Evolutionary conservation across 92 coral and sea anemone species (phyloP), one percentile per base, ranked within the genome.

Genomic region (Desmophyllum pertusum): DNA sequence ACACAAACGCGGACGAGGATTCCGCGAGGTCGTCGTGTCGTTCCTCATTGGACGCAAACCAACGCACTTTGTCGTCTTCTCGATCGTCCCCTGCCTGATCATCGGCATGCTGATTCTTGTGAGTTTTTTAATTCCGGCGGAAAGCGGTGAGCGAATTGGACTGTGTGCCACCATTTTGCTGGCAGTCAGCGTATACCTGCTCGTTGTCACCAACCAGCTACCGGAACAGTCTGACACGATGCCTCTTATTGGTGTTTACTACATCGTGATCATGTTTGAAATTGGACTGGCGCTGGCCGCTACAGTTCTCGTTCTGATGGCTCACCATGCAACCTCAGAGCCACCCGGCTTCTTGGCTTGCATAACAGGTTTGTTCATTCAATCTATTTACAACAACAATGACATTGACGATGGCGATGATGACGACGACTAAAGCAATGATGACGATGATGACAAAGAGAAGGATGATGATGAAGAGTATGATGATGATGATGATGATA

Each of bases 131-230:
- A 90, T 94, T 17, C 98, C 98, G 10, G 92, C 92, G 13, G 96
- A 94, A 73, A 93, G 98, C 33, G 98, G 96, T 14, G 98, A 94
- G 66, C 73, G 96, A 61, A 89, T 94, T 65, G 95, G 98, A 3
- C 86, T 90, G 35, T 82, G 93, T 35, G 85, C 88, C 33, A 92
- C 98, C 2, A 81, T 93, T 43, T 83, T 94, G 25, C 86, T 94
- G 3, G 78, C 98, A 2, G 84, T 92, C 87, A 93, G 93, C 29
- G 98, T 92, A 5, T 94, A 92, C 42, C 82, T 92, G 21, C 75
- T 94, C 81, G 64, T 92, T 31, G 90, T 92, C 33, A 91, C 94
- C 14, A 93, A 92, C 39, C 80, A 79, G 14, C 89, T 94, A 3
- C 98, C 98, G 0, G 94, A 92, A 69, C 91, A 94, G 1, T 94